phyloP scores from a whole-genome alignment of 2,888 invertebrate species.

The Tromatobia lineatoria region DNA sequence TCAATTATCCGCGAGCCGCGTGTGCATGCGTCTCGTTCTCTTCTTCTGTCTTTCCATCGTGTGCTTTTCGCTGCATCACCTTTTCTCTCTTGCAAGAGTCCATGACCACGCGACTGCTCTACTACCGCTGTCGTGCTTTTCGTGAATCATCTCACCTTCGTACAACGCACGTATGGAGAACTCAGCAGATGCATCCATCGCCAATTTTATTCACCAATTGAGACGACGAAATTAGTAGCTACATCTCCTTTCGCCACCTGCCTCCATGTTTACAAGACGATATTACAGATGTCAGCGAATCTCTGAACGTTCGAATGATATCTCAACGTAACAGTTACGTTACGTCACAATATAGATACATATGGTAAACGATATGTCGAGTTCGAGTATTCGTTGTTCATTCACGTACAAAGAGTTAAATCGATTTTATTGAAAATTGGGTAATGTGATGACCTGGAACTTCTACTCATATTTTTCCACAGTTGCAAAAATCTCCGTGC shows the following conservation, averaged over 20 bases:
- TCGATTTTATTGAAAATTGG: too few species aligned
- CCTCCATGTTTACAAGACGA: not conserved
- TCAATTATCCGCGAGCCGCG: constrained; percentile 81
- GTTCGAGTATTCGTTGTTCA: too few species aligned
- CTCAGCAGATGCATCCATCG: constrained; percentile 8
- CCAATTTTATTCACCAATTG: not conserved
- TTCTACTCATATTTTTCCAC: too few species aligned
- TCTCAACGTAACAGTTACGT: not conserved
- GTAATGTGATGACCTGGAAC: too few species aligned
- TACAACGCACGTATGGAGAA: constrained; percentile 14
- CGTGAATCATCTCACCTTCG: constrained; percentile 65
- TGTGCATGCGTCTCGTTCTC: constrained; percentile 69
- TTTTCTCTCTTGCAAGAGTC: constrained; percentile 48
- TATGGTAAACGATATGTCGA: not conserved
- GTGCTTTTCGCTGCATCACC: not conserved
- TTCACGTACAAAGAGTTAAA: too few species aligned
- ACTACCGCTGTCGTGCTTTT: constrained; percentile 57
- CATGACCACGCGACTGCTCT: constrained; percentile 44
- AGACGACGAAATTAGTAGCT: not conserved
- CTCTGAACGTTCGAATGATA: not conserved
- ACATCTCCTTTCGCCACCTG: not conserved
- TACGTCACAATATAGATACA: not conserved
- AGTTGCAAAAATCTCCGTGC: too few species aligned
- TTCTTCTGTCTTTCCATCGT: constrained; percentile 17
- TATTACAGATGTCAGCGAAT: not conserved